These are phyloP conservation scores for Ciona savignyi DNA, from an alignment of 23 tunicate genomes.

Conservation along the genomic window DNA sequence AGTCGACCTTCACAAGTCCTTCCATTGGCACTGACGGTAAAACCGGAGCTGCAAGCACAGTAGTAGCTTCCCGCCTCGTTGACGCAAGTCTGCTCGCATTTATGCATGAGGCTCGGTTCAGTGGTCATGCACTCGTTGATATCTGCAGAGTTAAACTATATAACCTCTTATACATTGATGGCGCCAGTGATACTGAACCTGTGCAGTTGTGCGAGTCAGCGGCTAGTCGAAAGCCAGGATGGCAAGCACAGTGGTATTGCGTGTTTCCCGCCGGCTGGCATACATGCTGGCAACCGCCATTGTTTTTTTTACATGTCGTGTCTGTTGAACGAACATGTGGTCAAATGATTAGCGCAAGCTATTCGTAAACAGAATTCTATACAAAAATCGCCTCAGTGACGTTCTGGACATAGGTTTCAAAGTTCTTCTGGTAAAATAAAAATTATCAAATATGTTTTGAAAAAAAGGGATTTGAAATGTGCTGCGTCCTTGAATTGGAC, in stretches of 20 bases:
- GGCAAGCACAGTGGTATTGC: conserved; percentile 71
- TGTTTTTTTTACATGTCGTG: conserved; percentile 47
- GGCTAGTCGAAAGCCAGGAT: conserved; percentile 49
- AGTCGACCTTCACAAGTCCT: conserved; percentile 83
- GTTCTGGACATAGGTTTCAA: too few relatives aligned
- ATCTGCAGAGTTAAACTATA: conserved; percentile 21
- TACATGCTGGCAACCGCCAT: conserved; percentile 89
- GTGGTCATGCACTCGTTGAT: conserved; percentile 61
- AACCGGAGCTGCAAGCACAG: conserved; percentile 71
- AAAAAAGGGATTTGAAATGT: too few relatives aligned
- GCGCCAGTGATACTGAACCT: too few relatives aligned
- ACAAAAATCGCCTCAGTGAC: too few relatives aligned
- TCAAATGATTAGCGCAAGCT: too few relatives aligned
- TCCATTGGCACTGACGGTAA: conserved; percentile 47
- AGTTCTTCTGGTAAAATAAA: too few relatives aligned
- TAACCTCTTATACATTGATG: neutral
- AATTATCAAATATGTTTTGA: too few relatives aligned
- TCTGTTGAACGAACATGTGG: too few relatives aligned
- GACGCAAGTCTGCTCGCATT: conserved; percentile 62
- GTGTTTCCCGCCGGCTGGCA: conserved; percentile 62
- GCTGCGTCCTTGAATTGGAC: too few relatives aligned
- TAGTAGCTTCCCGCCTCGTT: conserved; percentile 84
- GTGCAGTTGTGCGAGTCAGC: conserved; percentile 79
- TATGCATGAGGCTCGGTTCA: conserved; percentile 26
- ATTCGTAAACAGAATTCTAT: too few relatives aligned